Conservation (phyloP, 2,888 invertebrate genomes). For the Xanthorhoe spadicearia region DNA sequence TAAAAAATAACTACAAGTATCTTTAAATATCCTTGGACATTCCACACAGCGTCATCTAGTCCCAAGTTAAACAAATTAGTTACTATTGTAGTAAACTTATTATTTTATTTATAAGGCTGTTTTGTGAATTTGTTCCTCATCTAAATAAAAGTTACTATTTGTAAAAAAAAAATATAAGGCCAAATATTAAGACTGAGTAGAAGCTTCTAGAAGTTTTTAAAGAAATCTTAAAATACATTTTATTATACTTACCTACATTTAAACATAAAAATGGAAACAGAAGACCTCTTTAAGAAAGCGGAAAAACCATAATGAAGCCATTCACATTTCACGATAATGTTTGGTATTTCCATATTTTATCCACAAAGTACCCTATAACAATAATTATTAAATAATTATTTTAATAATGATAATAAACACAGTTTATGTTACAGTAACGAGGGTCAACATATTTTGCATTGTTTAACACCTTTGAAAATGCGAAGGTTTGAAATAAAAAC, state of each 20-base stretch:
- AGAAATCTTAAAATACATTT: too few species aligned
- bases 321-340: constrained; percentile 27
- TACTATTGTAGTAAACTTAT: too few species aligned
- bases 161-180: too few species aligned
- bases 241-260: background rate
- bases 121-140: too few species aligned
- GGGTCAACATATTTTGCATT: constrained; percentile 57
- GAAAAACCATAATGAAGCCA: constrained; percentile 36
- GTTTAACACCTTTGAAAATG: constrained; percentile 68
- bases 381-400: constrained; percentile 44
- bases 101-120: too few species aligned
- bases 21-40: too few species aligned
- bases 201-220: too few species aligned
- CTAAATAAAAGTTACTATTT: too few species aligned
- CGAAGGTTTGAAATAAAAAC: constrained; percentile 57
- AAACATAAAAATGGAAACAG: background rate
- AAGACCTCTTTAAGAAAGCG: background rate
- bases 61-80: too few species aligned
- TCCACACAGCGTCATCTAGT: too few species aligned
- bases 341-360: constrained; percentile 35
- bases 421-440: constrained; percentile 51
- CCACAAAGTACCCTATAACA: constrained; percentile 29
- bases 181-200: too few species aligned
- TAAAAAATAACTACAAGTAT: too few species aligned
- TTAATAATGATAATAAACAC: constrained; percentile 52